A percentile compares a stretch with the other conserved stretches of the same genome.
Evolutionary conservation across 30 jellyfish, hydroid and myxozoan species (phyloP).

Genomic region (Aurelia aurita): DNA sequence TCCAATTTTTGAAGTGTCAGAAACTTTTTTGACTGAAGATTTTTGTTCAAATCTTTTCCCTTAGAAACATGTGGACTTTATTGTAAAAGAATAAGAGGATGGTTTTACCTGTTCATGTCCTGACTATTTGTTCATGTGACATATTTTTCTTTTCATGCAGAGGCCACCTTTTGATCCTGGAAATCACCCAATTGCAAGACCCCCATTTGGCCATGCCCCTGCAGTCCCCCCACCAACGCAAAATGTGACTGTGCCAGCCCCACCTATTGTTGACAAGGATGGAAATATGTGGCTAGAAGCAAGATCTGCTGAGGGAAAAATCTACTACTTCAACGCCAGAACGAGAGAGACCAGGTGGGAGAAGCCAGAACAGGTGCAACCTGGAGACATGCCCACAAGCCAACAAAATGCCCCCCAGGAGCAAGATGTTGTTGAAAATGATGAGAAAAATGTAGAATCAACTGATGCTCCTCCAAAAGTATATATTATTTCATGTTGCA

Average conservation of each 20-base stretch:
- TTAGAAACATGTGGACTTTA: too few species aligned
- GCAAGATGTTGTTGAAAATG: constrained; percentile 6
- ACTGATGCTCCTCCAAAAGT: constrained; percentile 6
- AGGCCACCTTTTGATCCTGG: constrained; percentile 27
- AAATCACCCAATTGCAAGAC: background rate
- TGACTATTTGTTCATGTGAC: background rate
- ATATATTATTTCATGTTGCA: background rate
- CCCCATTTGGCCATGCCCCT: constrained; percentile 70
- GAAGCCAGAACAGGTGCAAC: constrained; percentile 64
- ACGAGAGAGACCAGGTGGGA: constrained; percentile 97
- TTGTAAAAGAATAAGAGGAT: too few species aligned
- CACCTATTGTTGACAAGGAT: constrained; percentile 89
- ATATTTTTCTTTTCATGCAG: background rate
- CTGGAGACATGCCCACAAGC: background rate
- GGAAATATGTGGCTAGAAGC: constrained; percentile 99
- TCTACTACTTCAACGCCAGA: constrained; percentile 91
- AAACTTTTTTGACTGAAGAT: too few species aligned
- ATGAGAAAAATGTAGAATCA: too few species aligned
- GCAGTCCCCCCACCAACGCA: constrained; percentile 70
- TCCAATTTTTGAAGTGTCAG: too few species aligned
- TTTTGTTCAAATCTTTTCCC: too few species aligned
- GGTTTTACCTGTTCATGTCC: too few species aligned
- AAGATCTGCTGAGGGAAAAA: constrained; percentile 95
- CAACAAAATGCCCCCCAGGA: constrained; percentile 9
- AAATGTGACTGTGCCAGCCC: constrained; percentile 89